Evolutionary conservation across 30 jellyfish, hydroid and myxozoan genomes (phyloP).

Genomic region (Turritopsis dohrnii): DNA sequence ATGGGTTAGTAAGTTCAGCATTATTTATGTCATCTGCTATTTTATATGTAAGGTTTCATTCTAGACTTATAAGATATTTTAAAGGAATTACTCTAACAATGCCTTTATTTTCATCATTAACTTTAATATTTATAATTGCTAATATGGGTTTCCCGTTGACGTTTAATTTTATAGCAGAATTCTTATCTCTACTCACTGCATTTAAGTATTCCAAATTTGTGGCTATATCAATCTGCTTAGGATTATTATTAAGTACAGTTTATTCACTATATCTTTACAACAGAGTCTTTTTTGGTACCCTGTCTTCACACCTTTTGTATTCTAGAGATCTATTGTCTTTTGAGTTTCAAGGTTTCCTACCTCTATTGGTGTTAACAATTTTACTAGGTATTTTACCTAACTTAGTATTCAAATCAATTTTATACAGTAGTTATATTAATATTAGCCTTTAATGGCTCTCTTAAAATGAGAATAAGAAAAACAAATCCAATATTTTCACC

Average conservation of each 20-base stretch:
- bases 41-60: constrained; percentile 34
- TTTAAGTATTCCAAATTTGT: constrained; percentile 1
- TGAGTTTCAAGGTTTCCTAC: constrained; percentile 21
- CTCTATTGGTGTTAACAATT: constrained; percentile 11
- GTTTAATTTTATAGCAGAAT: constrained; percentile 41
- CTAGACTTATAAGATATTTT: constrained; percentile 32
- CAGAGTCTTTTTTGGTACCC: constrained; percentile 35
- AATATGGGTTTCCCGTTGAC: constrained; percentile 45
- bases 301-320: not conserved
- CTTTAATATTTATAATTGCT: constrained; percentile 15
- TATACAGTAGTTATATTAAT: not conserved
- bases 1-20: constrained; percentile 47
- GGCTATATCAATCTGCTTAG: constrained; percentile 9
- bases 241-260: constrained; percentile 25
- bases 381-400: constrained; percentile 30
- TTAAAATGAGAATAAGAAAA: constrained; percentile 44
- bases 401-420: not conserved
- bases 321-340: constrained; percentile 30
- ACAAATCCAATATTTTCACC: constrained; percentile 28
- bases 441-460: constrained; percentile 22
- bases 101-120: constrained; percentile 25
- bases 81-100: constrained; percentile 13
- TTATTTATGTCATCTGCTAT: constrained; percentile 33
- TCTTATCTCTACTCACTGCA: constrained; percentile 26
- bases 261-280: constrained; percentile 30